A percentile compares a stretch with the other conserved stretches of the same genome.
phyloP scores from a whole-genome alignment of 2,113 vertebrate genomes.

The Festucalex cinctus region DNA sequence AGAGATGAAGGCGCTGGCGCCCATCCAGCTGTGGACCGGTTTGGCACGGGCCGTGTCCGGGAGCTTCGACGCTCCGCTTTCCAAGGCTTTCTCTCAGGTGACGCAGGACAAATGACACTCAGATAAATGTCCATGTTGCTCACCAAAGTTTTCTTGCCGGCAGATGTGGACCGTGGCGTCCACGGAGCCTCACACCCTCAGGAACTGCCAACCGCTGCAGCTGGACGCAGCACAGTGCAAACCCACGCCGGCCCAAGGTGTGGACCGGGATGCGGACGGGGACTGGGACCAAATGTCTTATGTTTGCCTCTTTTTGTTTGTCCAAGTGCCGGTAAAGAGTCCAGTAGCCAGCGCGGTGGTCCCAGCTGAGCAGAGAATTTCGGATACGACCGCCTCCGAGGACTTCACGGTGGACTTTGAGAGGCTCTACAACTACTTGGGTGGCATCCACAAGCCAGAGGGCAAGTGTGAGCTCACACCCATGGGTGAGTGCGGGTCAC shows the following conservation, averaged over 20 bases:
- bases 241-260: slow-evolving; percentile 13
- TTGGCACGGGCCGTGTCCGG: slow-evolving; percentile 53
- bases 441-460: slow-evolving; percentile 17
- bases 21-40: slow-evolving; percentile 62
- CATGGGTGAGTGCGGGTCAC: slow-evolving; percentile 63
- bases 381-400: background rate
- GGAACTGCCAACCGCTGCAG: slow-evolving; percentile 48
- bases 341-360: background rate
- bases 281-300: background rate
- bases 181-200: slow-evolving; percentile 63
- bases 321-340: background rate
- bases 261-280: background rate
- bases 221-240: background rate
- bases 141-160: background rate
- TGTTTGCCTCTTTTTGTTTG: background rate
- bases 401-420: slow-evolving; percentile 64
- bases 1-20: slow-evolving; percentile 31
- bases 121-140: background rate
- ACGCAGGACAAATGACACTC: background rate
- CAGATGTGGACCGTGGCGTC: slow-evolving; percentile 67
- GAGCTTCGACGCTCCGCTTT: slow-evolving; percentile 41
- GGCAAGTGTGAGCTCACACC: slow-evolving; percentile 46
- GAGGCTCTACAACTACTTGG: slow-evolving; percentile 68
- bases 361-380: background rate
- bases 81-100: slow-evolving; percentile 68